phyloP scores from a whole-genome alignment of 2,888 invertebrate genomes.

The Eustalomyia histrio region DNA sequence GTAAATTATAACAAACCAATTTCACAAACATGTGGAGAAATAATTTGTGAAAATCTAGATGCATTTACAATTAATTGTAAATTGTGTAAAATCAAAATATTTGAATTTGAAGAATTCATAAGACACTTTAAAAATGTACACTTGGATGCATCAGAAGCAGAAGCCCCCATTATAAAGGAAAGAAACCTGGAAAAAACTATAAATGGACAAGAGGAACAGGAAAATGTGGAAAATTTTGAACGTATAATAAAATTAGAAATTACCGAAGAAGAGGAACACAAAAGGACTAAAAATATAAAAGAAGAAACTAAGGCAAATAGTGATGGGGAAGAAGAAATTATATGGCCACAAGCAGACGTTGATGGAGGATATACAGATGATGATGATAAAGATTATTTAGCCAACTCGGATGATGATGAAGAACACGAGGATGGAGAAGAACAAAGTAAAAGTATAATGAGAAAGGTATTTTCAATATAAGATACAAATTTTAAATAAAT shows the following conservation, averaged over 20 bases:
- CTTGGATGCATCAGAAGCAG: slow-evolving; percentile 5
- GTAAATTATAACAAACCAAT: slow-evolving; percentile 44
- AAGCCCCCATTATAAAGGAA: background rate
- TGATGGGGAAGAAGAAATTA: slow-evolving; percentile 16
- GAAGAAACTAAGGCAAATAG: slow-evolving; percentile 1
- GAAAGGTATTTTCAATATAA: slow-evolving; percentile 17
- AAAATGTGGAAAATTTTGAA: slow-evolving; percentile 5
- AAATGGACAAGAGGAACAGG: background rate
- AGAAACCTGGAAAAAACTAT: background rate
- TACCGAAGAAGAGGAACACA: background rate
- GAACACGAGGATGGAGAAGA: slow-evolving; percentile 41
- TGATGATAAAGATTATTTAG: slow-evolving; percentile 19
- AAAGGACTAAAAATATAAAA: background rate
- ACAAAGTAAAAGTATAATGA: slow-evolving; percentile 46
- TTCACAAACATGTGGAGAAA: slow-evolving; percentile 54
- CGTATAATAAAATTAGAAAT: slow-evolving; percentile 36
- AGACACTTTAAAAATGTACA: slow-evolving; percentile 62
- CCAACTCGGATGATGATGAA: slow-evolving; percentile 28
- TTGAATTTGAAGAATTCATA: slow-evolving; percentile 57
- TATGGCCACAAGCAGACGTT: slow-evolving; percentile 26
- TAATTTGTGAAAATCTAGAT: slow-evolving; percentile 45
- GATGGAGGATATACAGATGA: background rate
- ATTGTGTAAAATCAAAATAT: slow-evolving; percentile 60
- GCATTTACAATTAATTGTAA: slow-evolving; percentile 54
- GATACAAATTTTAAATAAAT: background rate